Evolutionary conservation across 2,797 vertebrate genomes (phyloP).

Genomic region (Neostethus bicornis): DNA sequence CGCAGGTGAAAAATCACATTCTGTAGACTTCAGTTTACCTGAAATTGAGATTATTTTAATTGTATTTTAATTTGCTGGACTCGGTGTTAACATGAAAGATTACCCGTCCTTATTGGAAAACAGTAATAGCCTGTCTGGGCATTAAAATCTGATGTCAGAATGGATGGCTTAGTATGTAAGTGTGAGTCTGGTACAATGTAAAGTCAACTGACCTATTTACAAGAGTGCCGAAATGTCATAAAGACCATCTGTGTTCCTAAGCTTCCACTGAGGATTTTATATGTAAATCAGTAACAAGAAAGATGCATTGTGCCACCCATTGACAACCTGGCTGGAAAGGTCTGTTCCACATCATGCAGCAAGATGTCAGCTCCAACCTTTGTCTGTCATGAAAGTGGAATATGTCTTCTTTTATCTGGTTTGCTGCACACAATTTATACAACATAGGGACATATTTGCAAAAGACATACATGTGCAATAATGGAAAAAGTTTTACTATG

Average conservation of each 20-base stretch:
- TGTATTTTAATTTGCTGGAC: constrained; percentile 19
- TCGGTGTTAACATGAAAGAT: constrained; percentile 17
- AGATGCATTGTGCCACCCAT: constrained; percentile 23
- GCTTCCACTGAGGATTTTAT: constrained; percentile 8
- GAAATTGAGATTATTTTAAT: constrained; percentile 17
- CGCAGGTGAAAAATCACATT: constrained; percentile 31
- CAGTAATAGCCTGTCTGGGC: background rate
- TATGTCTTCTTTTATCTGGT: constrained; percentile 1
- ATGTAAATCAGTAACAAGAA: constrained; percentile 25
- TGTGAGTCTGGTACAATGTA: constrained; percentile 19
- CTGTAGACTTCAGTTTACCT: constrained; percentile 21
- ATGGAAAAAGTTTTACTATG: background rate
- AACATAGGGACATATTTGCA: constrained; percentile 3
- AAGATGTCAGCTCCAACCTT: constrained; percentile 37
- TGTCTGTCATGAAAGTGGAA: constrained; percentile 19
- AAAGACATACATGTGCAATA: background rate
- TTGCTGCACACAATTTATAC: constrained; percentile 10
- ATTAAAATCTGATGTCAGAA: background rate
- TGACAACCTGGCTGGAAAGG: constrained; percentile 33
- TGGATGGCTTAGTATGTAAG: constrained; percentile 7
- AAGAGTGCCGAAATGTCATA: constrained; percentile 12
- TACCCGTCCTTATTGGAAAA: constrained; percentile 20
- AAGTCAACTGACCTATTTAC: constrained; percentile 51
- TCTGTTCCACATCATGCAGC: constrained; percentile 37
- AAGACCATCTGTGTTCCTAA: constrained; percentile 12